Evolutionary conservation across 2,888 invertebrate genomes (phyloP), one percentile per base, ranked within the genome.

Genomic region (Campaea margaritaria): DNA sequence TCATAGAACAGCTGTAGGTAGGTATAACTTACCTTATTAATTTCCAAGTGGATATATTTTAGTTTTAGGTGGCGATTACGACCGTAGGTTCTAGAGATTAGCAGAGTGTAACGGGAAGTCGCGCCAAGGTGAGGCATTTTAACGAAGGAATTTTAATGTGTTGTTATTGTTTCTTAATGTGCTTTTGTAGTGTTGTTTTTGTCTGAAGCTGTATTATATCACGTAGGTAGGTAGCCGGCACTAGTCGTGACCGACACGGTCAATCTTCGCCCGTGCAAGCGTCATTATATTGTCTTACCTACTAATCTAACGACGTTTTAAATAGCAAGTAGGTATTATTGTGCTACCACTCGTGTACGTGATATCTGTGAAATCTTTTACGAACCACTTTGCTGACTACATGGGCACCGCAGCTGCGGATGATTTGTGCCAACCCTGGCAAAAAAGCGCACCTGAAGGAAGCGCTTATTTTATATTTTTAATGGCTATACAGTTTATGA

Each of bases 51-150:
- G 53, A 59, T 61, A 72, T 75, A n/a, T n/a, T n/a, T n/a, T n/a
- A n/a, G n/a, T n/a, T n/a, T 75, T 72, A 76, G 76, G 72, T 74
- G 67, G 55, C 48, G 51, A 21, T 45, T 41, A 15, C 52, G 36
- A 27, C 11, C 13, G 43, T 41, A 43, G 31, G 34, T 44, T 21
- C 16, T 14, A 48, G 34, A 21, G 27, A 43, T 46, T 34, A 43
- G 39, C 36, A 48, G 8, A 42, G n/a, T 43, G 36, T 21, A 43
- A 34, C 36, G 43, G 48, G 48, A 38, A 55, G 27, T 15, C 31
- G 46, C 34, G 43, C 14, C 55, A 55, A 55, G 55, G 55, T 48
- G 48, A 55, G 36, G 14, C 16, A 48, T 55, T 55, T 34, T 47
- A 41, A 52, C 44, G 52, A 42, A 44, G 38, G 52, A 52, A 36